These are phyloP conservation scores for Chelonus insularis DNA, from an alignment of 1,140 invertebrate genomes.

Conservation along the genomic window DNA sequence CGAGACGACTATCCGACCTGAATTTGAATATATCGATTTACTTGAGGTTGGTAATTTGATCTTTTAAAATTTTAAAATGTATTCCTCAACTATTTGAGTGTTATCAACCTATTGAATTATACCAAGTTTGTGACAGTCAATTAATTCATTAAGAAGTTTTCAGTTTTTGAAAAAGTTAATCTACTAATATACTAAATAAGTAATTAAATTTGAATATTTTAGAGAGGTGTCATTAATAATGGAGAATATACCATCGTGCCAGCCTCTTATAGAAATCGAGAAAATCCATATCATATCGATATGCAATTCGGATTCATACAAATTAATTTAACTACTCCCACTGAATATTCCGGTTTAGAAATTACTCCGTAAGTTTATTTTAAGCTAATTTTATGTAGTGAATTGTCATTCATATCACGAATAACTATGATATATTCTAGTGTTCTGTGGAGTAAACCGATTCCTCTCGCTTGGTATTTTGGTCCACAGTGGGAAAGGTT, in stretches of 20 bases:
- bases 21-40: constrained; percentile 66
- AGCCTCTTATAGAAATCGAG: constrained; percentile 67
- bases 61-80: not conserved
- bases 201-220: constrained; percentile 44
- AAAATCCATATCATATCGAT: constrained; percentile 70
- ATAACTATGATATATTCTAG: constrained; percentile 50
- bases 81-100: not conserved
- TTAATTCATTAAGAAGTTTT: too few species aligned
- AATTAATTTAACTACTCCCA: constrained; percentile 83
- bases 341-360: constrained; percentile 68
- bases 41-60: constrained; percentile 51
- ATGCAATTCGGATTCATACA: constrained; percentile 88
- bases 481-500: constrained; percentile 80
- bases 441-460: constrained; percentile 81
- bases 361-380: constrained; percentile 76
- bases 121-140: too few species aligned
- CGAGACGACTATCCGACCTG: constrained; percentile 75
- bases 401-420: not conserved
- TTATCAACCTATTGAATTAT: too few species aligned
- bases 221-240: constrained; percentile 66
- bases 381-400: not conserved
- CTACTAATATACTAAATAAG: not conserved
- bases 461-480: constrained; percentile 93
- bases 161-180: too few species aligned
- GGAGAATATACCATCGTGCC: constrained; percentile 72